Conservation (phyloP, 2,888 invertebrate species). For the Cabera pusaria region DNA sequence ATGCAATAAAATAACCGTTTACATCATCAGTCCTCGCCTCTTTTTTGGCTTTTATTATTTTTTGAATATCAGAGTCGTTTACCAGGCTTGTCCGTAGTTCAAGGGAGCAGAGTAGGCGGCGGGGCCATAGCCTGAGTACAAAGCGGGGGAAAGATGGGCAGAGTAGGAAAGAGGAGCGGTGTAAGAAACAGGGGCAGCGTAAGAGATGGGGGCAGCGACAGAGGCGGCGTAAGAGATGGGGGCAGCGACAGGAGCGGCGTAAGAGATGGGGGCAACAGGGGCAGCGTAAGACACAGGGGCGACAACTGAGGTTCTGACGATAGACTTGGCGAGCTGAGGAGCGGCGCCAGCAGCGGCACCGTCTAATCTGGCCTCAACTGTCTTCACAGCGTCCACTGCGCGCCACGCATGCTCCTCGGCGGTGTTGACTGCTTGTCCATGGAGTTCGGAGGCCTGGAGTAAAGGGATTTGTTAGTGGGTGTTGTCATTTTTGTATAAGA, state of each 20-base stretch:
- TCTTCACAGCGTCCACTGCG: conserved; percentile 68
- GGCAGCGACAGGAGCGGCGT: conserved; percentile 36
- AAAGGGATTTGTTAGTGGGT: background rate
- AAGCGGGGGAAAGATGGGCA: background rate
- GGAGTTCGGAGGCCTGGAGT: conserved; percentile 57
- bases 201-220: background rate
- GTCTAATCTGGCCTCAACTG: conserved; percentile 66
- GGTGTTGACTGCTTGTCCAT: conserved; percentile 70
- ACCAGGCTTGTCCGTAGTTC: conserved; percentile 24
- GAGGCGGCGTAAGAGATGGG: conserved; percentile 24
- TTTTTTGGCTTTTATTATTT: conserved; percentile 29
- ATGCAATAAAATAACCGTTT: conserved; percentile 16
- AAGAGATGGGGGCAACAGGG: conserved; percentile 32
- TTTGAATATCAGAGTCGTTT: conserved; percentile 9
- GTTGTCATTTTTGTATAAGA: background rate
- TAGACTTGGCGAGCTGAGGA: conserved; percentile 67
- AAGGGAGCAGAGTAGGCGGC: background rate
- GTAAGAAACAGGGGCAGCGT: background rate
- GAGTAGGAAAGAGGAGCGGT: background rate
- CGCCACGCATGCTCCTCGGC: conserved; percentile 77
- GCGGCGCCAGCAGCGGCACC: conserved; percentile 73
- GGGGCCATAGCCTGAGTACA: conserved; percentile 1
- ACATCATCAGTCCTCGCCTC: conserved; percentile 28
- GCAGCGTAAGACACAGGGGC: conserved; percentile 24
- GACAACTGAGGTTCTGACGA: conserved; percentile 38